Conservation (phyloP, 2,797 vertebrate species). For the Sebastes oblongus region DNA sequence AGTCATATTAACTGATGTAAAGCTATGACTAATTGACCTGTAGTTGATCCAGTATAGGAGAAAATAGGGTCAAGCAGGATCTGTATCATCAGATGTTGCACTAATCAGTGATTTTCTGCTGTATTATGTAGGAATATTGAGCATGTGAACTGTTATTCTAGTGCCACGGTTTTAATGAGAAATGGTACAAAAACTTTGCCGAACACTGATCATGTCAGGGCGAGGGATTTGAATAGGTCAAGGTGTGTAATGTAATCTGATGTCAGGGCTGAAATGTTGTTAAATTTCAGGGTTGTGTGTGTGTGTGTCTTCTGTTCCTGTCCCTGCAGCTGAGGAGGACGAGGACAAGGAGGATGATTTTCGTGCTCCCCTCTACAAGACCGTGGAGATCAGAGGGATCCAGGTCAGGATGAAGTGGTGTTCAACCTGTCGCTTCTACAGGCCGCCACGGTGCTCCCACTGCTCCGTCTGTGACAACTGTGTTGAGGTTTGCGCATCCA, state of each 20-base stretch:
- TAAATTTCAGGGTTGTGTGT: not conserved
- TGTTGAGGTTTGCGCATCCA: slow-evolving; percentile 88
- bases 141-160: not conserved
- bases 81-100: not conserved
- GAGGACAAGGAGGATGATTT: slow-evolving; percentile 98
- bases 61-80: not conserved
- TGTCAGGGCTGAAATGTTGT: not conserved
- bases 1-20: not conserved
- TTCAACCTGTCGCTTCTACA: slow-evolving; percentile 96
- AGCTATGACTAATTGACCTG: not conserved
- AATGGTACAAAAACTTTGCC: not conserved
- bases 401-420: slow-evolving; percentile 99
- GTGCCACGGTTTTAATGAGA: not conserved
- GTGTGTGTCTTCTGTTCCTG: not conserved
- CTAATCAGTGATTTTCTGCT: not conserved
- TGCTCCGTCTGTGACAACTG: slow-evolving; percentile 99
- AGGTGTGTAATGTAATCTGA: not conserved
- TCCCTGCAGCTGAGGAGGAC: slow-evolving; percentile 90
- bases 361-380: slow-evolving; percentile 95
- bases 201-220: not conserved
- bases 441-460: slow-evolving; percentile 95
- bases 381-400: slow-evolving; percentile 95
- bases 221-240: not conserved
- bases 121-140: not conserved
- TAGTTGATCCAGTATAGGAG: not conserved